Evolutionary conservation across 2,888 invertebrate species (phyloP).

Genomic region (Eupithecia dodoneata): DNA sequence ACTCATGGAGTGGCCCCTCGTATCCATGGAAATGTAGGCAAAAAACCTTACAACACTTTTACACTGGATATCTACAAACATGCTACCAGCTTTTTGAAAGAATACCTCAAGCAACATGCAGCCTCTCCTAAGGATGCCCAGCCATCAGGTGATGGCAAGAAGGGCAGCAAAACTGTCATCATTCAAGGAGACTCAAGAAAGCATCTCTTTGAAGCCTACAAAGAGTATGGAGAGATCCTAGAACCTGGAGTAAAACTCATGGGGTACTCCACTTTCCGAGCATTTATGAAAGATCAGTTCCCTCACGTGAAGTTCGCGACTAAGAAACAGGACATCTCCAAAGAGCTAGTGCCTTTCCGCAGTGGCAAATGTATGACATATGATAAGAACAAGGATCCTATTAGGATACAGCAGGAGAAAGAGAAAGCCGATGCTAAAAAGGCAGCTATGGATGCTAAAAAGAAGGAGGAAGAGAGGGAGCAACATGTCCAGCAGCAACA

Average conservation of each 20-base stretch:
- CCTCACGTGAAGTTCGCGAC: slow-evolving; percentile 90
- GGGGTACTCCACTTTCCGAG: slow-evolving; percentile 92
- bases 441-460: slow-evolving; percentile 79
- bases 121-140: slow-evolving; percentile 81
- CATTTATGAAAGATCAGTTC: slow-evolving; percentile 92
- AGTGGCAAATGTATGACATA: slow-evolving; percentile 83
- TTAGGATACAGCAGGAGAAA: slow-evolving; percentile 78
- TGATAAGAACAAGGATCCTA: slow-evolving; percentile 81
- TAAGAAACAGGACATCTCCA: slow-evolving; percentile 80
- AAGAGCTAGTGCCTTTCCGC: slow-evolving; percentile 80
- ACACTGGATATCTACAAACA: slow-evolving; percentile 91
- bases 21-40: slow-evolving; percentile 91
- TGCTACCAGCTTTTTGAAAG: slow-evolving; percentile 90
- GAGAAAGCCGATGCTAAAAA: slow-evolving; percentile 81
- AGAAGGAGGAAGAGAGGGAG: slow-evolving; percentile 79
- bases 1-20: slow-evolving; percentile 91
- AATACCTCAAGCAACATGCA: slow-evolving; percentile 88
- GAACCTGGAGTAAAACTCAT: slow-evolving; percentile 89
- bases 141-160: slow-evolving; percentile 79
- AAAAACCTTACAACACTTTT: slow-evolving; percentile 92
- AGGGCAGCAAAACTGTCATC: slow-evolving; percentile 78
- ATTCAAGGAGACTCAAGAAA: slow-evolving; percentile 85
- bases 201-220: slow-evolving; percentile 89
- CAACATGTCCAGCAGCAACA: slow-evolving; percentile 72
- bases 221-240: slow-evolving; percentile 88